These are phyloP conservation scores for Zaprionus capensis DNA, from an alignment of 1,140 invertebrate species.

Conservation along the genomic window DNA sequence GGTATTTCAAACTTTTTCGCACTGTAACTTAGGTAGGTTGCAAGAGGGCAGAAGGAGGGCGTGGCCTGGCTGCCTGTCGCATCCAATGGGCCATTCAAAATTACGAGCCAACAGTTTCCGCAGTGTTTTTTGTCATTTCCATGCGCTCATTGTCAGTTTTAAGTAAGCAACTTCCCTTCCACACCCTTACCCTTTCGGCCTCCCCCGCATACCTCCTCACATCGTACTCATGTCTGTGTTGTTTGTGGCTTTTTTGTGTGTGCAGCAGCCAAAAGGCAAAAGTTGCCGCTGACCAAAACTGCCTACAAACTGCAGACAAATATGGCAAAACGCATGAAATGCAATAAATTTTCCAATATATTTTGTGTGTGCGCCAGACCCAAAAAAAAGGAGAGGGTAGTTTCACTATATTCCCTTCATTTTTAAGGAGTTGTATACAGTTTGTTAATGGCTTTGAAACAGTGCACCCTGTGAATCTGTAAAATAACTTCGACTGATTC, in stretches of 20 bases:
- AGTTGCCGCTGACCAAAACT: constrained; percentile 69
- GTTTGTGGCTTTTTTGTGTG: constrained; percentile 37
- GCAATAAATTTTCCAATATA: constrained; percentile 83
- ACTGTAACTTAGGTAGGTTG: constrained; percentile 24
- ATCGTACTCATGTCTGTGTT: constrained; percentile 32
- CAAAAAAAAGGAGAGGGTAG: constrained; percentile 11
- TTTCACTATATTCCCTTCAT: constrained; percentile 28
- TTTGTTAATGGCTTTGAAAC: neutral
- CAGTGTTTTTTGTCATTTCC: constrained; percentile 81
- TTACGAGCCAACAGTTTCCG: constrained; percentile 81
- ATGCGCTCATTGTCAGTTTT: constrained; percentile 81
- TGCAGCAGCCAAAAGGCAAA: constrained; percentile 56
- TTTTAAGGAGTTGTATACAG: neutral
- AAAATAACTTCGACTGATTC: no score
- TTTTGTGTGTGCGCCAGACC: constrained; percentile 56
- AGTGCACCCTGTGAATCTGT: neutral
- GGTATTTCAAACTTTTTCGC: constrained; percentile 51
- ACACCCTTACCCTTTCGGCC: constrained; percentile 29
- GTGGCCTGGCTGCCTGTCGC: constrained; percentile 53
- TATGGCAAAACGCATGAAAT: constrained; percentile 79
- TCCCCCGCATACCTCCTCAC: constrained; percentile 39
- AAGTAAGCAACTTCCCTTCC: constrained; percentile 73
- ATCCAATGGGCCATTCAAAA: constrained; percentile 78
- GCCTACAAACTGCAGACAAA: constrained; percentile 79
- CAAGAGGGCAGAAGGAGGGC: neutral